These are phyloP conservation scores for Crocodylus rhombifer DNA, from an alignment of 2,797 vertebrate genomes.

Conservation along the genomic window DNA sequence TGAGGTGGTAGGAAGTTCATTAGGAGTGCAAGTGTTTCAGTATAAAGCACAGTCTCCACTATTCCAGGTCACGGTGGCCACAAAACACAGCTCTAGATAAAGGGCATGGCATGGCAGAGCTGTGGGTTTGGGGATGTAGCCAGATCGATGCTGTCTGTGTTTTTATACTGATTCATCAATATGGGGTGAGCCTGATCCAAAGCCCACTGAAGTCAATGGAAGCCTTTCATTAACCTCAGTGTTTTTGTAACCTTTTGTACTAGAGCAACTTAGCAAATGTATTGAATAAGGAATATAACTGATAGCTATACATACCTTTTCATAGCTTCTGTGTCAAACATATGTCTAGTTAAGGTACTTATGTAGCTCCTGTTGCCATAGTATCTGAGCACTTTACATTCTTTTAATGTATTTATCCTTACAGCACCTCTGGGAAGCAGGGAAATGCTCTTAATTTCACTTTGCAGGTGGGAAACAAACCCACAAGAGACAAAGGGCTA, in stretches of 20 bases:
- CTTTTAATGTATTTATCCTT: neutral
- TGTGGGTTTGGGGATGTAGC: neutral
- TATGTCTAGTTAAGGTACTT: neutral
- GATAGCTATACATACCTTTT: neutral
- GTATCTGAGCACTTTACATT: neutral
- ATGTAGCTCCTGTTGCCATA: neutral
- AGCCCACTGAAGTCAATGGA: neutral
- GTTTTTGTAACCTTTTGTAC: neutral
- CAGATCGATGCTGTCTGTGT: too few relatives aligned
- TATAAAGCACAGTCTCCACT: neutral
- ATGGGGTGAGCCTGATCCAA: neutral
- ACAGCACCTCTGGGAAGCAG: neutral
- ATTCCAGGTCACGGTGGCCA: neutral
- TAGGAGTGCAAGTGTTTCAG: neutral
- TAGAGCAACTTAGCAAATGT: neutral
- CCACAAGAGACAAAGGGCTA: neutral
- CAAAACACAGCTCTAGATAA: neutral
- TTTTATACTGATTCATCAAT: too few relatives aligned
- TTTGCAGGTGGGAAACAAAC: neutral
- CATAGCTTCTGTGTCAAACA: neutral
- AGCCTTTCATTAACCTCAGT: neutral
- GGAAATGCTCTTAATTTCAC: neutral
- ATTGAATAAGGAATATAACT: neutral
- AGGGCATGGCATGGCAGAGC: neutral
- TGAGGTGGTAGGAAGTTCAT: too few relatives aligned